phyloP scores from a whole-genome alignment of 2,113 vertebrate genomes.

The Sander lucioperca region DNA sequence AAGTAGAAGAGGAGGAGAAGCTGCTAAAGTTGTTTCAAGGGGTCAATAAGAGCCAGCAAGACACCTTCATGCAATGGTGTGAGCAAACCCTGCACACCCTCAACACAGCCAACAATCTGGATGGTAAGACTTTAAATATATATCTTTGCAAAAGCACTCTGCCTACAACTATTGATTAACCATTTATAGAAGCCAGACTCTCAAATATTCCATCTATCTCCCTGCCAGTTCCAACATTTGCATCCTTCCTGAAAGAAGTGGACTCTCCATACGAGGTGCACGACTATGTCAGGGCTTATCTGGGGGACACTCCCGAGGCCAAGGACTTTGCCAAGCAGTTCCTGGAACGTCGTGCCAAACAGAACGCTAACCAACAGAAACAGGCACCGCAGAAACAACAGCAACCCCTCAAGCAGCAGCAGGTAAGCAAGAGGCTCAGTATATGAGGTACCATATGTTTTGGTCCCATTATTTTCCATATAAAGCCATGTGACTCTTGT shows the following conservation, averaged over 20 bases:
- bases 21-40: conserved; percentile 98
- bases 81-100: conserved; percentile 98
- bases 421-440: conserved; percentile 39
- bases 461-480: not conserved
- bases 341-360: conserved; percentile 99
- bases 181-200: conserved; percentile 20
- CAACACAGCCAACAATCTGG: conserved; percentile 98
- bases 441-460: not conserved
- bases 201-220: conserved; percentile 27
- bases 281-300: conserved; percentile 96
- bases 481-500: not conserved
- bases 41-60: conserved; percentile 94
- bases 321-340: conserved; percentile 99
- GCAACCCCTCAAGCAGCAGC: conserved; percentile 71
- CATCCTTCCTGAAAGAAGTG: conserved; percentile 98
- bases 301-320: conserved; percentile 97
- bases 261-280: conserved; percentile 99
- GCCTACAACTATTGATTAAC: conserved; percentile 11
- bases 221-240: conserved; percentile 95
- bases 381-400: conserved; percentile 86
- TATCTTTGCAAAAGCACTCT: not conserved
- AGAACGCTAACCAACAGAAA: conserved; percentile 93
- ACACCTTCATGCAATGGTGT: conserved; percentile 99
- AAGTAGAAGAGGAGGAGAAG: conserved; percentile 97
- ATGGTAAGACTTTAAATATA: conserved; percentile 88